A percentile compares a stretch with the other conserved stretches of the same genome.
Conservation (phyloP, 2,797 vertebrate genomes). For the Paedocypris micromegethes region DNA sequence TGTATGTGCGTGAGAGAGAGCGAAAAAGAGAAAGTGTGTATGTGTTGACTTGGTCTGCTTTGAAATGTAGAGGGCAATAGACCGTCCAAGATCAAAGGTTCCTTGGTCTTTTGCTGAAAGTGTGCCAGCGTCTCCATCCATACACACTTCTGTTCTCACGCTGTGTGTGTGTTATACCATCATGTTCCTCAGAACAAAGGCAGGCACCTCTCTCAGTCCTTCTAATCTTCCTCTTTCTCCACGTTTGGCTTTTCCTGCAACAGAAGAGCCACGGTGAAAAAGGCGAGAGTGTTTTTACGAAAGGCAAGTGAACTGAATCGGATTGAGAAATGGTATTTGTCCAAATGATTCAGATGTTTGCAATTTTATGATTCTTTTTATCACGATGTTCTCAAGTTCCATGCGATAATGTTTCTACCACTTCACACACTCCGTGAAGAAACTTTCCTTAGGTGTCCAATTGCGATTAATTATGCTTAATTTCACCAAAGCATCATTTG, state of each 20-base stretch:
- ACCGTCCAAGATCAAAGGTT: constrained; percentile 38
- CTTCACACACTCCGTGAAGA: too few relatives aligned
- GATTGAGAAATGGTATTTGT: too few relatives aligned
- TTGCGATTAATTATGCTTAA: neutral
- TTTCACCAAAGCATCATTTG: constrained; percentile 19
- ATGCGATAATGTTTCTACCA: too few relatives aligned
- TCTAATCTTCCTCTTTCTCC: constrained; percentile 3
- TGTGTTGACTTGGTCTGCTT: constrained; percentile 34
- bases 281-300: neutral
- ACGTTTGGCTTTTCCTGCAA: neutral
- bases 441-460: neutral
- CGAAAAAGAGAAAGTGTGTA: too few relatives aligned
- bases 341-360: too few relatives aligned
- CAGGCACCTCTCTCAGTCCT: constrained; percentile 16
- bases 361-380: too few relatives aligned
- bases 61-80: constrained; percentile 38
- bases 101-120: constrained; percentile 33
- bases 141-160: constrained; percentile 17
- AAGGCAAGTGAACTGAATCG: neutral
- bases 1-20: neutral
- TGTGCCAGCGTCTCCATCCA: constrained; percentile 28
- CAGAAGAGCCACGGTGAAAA: neutral
- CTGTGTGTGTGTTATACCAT: constrained; percentile 21
- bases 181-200: constrained; percentile 21
- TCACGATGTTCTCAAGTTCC: too few relatives aligned